phyloP scores from a whole-genome alignment of 2,113 vertebrate genomes.

The Alligator mississippiensis region DNA sequence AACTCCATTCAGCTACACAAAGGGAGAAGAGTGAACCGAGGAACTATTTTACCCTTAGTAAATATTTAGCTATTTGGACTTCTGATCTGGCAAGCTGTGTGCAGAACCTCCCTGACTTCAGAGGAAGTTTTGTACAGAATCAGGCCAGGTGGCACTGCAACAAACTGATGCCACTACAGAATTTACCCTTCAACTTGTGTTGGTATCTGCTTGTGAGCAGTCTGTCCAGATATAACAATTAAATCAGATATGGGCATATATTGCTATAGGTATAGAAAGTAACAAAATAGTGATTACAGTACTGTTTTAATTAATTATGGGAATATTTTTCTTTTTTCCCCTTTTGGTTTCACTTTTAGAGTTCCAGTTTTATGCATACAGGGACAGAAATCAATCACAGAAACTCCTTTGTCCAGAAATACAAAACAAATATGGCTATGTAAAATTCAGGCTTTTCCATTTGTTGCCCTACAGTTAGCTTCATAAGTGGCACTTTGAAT shows the following conservation, averaged over 20 bases:
- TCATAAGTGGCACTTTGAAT: neutral
- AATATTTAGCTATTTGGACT: accelerated
- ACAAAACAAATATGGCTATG: neutral
- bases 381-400: neutral
- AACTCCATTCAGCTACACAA: neutral
- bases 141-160: neutral
- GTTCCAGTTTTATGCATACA: neutral
- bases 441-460: neutral
- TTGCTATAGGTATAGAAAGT: neutral
- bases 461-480: neutral
- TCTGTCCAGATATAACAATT: neutral
- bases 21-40: neutral
- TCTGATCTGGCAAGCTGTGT: neutral
- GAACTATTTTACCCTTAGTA: neutral
- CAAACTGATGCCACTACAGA: no score
- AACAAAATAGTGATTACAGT: accelerated
- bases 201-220: neutral
- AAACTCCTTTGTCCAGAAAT: neutral
- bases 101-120: neutral
- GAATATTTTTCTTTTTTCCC: neutral
- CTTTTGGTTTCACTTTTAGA: neutral
- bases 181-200: neutral
- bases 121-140: neutral
- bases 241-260: neutral
- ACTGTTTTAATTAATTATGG: neutral